Percentiles rank a stretch among this genome's conserved stretches.
phyloP scores from a whole-genome alignment of 2,888 invertebrate species.

The Imbricaverruca yamaguchii region DNA sequence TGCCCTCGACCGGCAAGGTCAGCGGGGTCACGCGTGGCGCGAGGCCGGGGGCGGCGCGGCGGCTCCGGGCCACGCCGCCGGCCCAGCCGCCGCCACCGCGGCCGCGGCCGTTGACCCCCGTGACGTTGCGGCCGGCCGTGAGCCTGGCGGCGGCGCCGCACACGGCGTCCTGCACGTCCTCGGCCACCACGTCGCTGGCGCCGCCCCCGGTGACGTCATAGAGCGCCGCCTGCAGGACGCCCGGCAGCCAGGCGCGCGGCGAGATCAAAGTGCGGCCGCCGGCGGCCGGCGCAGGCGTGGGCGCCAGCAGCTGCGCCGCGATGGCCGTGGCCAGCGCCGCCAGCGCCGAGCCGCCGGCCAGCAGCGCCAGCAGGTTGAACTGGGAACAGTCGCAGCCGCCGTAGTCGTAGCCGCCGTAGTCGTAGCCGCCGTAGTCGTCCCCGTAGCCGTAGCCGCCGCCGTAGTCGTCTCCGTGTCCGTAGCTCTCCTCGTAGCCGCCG shows the following conservation, averaged over 20 bases:
- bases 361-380: neutral
- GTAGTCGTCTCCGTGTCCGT: neutral
- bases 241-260: neutral
- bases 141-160: neutral
- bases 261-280: neutral
- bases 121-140: neutral
- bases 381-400: neutral
- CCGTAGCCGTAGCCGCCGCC: neutral
- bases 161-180: neutral
- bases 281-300: neutral
- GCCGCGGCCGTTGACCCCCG: neutral
- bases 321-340: neutral
- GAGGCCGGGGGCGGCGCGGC: neutral
- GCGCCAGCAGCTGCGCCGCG: neutral
- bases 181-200: neutral
- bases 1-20: neutral
- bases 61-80: neutral
- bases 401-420: neutral
- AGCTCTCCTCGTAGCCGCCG: neutral
- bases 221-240: neutral
- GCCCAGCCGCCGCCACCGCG: neutral
- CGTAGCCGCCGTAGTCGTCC: neutral
- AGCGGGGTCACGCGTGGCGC: neutral
- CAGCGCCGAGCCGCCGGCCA: neutral
- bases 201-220: neutral